phyloP scores from a whole-genome alignment of 2,797 vertebrate genomes.

The Odontamblyopus lacepedii region DNA sequence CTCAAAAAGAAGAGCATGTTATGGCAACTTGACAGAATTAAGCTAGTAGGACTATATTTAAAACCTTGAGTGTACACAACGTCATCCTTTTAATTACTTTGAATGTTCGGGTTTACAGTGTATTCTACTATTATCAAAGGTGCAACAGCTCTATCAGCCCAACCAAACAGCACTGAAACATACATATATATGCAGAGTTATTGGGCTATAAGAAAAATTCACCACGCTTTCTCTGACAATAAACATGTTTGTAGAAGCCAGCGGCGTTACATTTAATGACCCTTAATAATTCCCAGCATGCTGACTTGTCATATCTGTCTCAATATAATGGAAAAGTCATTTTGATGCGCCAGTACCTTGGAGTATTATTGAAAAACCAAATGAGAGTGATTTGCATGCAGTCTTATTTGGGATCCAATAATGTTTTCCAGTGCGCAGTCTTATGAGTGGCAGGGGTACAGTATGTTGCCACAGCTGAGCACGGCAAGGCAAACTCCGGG shows the following conservation, averaged over 20 bases:
- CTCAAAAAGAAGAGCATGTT: too few relatives aligned
- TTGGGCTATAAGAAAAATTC: slow-evolving; percentile 3
- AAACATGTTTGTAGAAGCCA: slow-evolving; percentile 7
- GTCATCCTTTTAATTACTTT: too few relatives aligned
- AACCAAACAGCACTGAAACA: not conserved
- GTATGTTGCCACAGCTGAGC: slow-evolving; percentile 5
- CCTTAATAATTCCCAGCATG: slow-evolving; percentile 14
- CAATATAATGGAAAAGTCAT: slow-evolving; percentile 15
- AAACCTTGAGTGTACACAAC: too few relatives aligned
- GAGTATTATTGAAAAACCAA: slow-evolving; percentile 17
- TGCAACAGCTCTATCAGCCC: not conserved
- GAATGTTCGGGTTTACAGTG: too few relatives aligned
- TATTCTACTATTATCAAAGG: too few relatives aligned
- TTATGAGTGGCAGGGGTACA: slow-evolving; percentile 13
- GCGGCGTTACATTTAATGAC: slow-evolving; percentile 14
- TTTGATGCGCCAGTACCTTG: slow-evolving; percentile 12
- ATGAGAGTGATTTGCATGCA: slow-evolving; percentile 16
- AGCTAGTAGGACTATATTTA: too few relatives aligned
- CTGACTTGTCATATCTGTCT: slow-evolving; percentile 11
- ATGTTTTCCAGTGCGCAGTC: slow-evolving; percentile 4
- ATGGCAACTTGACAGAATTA: too few relatives aligned
- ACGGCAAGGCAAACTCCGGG: not conserved
- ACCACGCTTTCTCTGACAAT: not conserved
- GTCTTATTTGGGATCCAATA: not conserved
- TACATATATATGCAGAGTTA: not conserved